A percentile compares a stretch with the other conserved stretches of the same genome.
phyloP scores from a whole-genome alignment of 2,888 invertebrate genomes.

The Lacanobia oleracea region DNA sequence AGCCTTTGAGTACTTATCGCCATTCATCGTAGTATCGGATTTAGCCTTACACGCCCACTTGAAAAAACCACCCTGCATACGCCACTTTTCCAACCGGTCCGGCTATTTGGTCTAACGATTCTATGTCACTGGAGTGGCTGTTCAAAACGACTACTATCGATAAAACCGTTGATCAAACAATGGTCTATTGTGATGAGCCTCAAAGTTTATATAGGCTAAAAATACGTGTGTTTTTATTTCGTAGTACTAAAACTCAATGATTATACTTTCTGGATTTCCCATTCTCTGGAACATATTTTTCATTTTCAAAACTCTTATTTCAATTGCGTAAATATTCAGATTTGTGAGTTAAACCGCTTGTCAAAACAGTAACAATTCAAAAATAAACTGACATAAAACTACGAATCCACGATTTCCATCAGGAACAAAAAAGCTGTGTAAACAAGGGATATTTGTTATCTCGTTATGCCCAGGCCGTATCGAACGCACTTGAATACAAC shows the following conservation, averaged over 20 bases:
- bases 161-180: background rate
- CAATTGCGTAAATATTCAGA: no score
- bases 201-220: background rate
- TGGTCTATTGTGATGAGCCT: background rate
- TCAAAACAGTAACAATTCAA: no score
- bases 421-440: background rate
- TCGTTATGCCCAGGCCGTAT: background rate
- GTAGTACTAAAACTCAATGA: background rate
- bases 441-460: background rate
- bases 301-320: background rate
- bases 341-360: no score
- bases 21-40: no score
- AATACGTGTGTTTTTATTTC: background rate
- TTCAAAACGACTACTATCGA: conserved; percentile 5
- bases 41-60: no score
- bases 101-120: background rate
- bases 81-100: background rate
- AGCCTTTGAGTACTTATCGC: no score
- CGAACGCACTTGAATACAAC: background rate
- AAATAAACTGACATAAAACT: no score
- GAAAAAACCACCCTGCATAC: background rate
- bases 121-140: background rate
- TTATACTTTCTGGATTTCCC: background rate
- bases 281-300: background rate
- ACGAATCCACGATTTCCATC: background rate